A percentile compares a stretch with the other conserved stretches of the same genome.
Conservation (phyloP, 2,113 vertebrate species). For the Pterophyllum scalare region DNA sequence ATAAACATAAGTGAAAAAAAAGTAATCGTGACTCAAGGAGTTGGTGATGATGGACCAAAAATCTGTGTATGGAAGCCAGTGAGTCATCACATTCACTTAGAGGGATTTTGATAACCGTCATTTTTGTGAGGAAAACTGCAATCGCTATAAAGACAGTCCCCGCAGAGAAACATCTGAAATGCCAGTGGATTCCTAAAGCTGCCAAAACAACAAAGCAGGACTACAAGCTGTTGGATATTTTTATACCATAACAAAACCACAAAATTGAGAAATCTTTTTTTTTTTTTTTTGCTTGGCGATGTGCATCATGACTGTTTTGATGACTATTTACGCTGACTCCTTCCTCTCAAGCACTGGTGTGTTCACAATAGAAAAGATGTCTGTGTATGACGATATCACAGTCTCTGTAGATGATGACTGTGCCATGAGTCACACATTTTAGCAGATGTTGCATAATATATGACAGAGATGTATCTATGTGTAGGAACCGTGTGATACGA, state of each 20-base stretch:
- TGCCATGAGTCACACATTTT: slow-evolving; percentile 60
- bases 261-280: slow-evolving; percentile 15
- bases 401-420: slow-evolving; percentile 43
- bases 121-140: slow-evolving; percentile 21
- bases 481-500: slow-evolving; percentile 56
- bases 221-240: slow-evolving; percentile 29
- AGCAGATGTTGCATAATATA: slow-evolving; percentile 67
- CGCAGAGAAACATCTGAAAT: not conserved
- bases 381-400: slow-evolving; percentile 43
- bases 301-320: slow-evolving; percentile 42
- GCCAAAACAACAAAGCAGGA: slow-evolving; percentile 9
- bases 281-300: not conserved
- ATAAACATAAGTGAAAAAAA: slow-evolving; percentile 2
- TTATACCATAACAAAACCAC: slow-evolving; percentile 16
- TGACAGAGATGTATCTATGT: slow-evolving; percentile 65
- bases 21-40: slow-evolving; percentile 10
- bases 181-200: slow-evolving; percentile 13
- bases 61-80: not conserved
- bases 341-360: slow-evolving; percentile 39
- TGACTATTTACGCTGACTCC: slow-evolving; percentile 37
- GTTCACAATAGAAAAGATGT: slow-evolving; percentile 38
- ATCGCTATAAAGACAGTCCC: not conserved
- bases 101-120: slow-evolving; percentile 8
- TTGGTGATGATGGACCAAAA: slow-evolving; percentile 31
- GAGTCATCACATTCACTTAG: not conserved